Conservation (phyloP, 2,113 vertebrate species). For the Pedetes capensis region DNA sequence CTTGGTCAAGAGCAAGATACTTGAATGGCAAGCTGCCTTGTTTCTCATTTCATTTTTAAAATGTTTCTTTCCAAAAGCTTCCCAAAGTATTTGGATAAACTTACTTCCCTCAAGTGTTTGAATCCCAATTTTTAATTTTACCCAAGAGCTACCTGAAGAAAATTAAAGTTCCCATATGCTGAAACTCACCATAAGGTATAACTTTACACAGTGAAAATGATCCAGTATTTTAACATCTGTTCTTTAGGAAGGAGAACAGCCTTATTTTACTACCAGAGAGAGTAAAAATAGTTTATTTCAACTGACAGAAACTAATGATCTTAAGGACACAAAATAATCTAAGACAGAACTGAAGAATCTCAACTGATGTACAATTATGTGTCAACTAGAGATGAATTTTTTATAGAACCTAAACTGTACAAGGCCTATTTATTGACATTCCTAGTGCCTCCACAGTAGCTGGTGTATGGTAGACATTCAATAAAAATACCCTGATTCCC, state of each 20-base stretch:
- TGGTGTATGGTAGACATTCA: not conserved
- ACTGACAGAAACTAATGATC: not conserved
- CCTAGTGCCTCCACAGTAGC: too few relatives aligned
- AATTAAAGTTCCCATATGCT: not conserved
- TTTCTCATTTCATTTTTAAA: not conserved
- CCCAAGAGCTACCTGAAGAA: not conserved
- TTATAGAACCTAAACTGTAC: not conserved
- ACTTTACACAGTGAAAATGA: not conserved
- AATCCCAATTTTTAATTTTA: slow-evolving; percentile 17
- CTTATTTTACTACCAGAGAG: not conserved
- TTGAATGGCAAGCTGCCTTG: not conserved
- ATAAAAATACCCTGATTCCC: not conserved
- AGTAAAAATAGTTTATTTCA: not conserved
- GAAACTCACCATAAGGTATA: not conserved
- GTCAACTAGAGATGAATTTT: not conserved
- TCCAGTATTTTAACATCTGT: not conserved
- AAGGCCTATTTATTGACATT: not conserved
- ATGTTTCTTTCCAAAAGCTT: not conserved
- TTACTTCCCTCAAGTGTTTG: not conserved
- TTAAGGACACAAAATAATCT: not conserved
- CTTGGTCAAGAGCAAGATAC: not conserved
- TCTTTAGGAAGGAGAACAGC: not conserved
- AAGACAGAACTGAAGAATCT: not conserved
- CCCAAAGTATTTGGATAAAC: not conserved
- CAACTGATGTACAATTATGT: not conserved